Evolutionary conservation across 2,888 invertebrate genomes (phyloP).

Genomic region (Neelides folsomi): DNA sequence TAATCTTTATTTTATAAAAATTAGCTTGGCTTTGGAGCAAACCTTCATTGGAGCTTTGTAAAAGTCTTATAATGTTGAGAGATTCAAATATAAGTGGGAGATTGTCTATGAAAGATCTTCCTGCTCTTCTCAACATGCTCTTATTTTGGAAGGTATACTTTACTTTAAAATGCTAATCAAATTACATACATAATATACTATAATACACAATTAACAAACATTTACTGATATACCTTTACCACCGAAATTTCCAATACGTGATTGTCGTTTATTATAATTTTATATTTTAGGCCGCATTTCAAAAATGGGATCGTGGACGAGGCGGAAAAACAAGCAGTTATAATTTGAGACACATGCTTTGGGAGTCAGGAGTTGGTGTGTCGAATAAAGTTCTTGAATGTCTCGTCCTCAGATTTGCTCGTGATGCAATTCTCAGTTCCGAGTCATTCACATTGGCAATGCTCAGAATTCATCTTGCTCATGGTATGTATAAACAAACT

Average conservation of each 20-base stretch:
- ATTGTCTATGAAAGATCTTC: conserved; percentile 48
- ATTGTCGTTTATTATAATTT: not conserved
- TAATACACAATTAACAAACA: not conserved
- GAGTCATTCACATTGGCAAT: conserved; percentile 54
- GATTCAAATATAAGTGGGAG: conserved; percentile 53
- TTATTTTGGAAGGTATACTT: conserved; percentile 50
- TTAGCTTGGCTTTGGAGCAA: conserved; percentile 45
- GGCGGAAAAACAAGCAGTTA: conserved; percentile 50
- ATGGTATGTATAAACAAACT: conserved; percentile 48
- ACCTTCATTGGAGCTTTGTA: conserved; percentile 52
- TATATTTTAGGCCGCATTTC: conserved; percentile 45
- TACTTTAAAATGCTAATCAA: not conserved
- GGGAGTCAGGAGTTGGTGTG: conserved; percentile 56
- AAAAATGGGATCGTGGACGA: conserved; percentile 45
- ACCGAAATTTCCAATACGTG: not conserved
- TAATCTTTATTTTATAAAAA: no score
- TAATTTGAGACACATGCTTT: conserved; percentile 49
- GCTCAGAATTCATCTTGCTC: conserved; percentile 49
- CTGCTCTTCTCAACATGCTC: conserved; percentile 50
- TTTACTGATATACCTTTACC: not conserved
- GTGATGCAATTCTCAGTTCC: conserved; percentile 45
- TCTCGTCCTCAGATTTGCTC: conserved; percentile 52
- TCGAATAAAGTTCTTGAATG: conserved; percentile 64
- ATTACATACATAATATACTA: not conserved
- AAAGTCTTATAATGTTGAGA: conserved; percentile 54